Conservation (phyloP, 2,113 vertebrate species). For the Saccopteryx leptura region DNA sequence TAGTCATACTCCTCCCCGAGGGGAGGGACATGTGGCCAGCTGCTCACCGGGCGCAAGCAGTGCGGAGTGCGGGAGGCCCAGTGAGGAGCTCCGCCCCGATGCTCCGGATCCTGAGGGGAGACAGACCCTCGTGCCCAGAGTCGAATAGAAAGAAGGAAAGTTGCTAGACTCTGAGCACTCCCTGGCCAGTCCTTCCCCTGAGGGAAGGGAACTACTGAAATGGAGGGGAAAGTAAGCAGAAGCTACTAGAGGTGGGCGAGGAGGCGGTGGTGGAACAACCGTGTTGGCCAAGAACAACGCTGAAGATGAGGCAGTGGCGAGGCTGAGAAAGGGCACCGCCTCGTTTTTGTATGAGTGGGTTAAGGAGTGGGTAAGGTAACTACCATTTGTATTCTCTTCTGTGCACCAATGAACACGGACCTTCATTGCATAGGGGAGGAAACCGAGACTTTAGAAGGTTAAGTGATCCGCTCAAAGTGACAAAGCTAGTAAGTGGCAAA, state of each 20-base stretch:
- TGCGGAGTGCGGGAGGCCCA: fast-evolving
- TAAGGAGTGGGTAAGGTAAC: background rate
- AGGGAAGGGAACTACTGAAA: background rate
- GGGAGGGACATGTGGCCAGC: background rate
- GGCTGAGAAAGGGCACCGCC: background rate
- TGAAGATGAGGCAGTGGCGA: background rate
- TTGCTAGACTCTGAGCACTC: background rate
- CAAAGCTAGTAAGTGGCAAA: background rate
- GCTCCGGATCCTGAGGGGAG: background rate
- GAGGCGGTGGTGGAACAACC: background rate
- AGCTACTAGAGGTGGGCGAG: background rate
- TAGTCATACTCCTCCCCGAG: background rate
- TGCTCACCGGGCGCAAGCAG: fast-evolving
- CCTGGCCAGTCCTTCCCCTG: background rate
- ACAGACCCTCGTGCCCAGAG: background rate
- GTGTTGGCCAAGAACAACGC: background rate
- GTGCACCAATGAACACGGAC: background rate
- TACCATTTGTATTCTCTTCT: background rate
- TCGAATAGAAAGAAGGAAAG: background rate
- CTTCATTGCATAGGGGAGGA: background rate
- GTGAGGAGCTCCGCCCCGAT: background rate
- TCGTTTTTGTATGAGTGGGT: background rate
- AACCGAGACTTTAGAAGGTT: background rate
- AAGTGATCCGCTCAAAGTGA: background rate
- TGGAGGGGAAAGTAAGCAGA: background rate